Conservation (phyloP, 1,140 invertebrate genomes). For the Hermetia illucens region DNA sequence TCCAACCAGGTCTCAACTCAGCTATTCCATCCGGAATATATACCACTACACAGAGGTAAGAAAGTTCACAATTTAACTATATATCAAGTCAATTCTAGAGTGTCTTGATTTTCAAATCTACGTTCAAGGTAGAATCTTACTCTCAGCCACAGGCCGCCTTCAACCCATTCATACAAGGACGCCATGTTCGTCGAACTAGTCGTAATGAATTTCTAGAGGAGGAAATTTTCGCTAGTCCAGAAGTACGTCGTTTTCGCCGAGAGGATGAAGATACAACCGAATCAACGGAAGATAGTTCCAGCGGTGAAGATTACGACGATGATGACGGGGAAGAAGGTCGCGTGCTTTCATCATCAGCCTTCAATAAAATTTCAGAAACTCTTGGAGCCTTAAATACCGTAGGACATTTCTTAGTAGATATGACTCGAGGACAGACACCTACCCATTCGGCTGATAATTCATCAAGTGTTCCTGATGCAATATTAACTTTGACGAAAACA, state of each 20-base stretch:
- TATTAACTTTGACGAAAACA: conserved; percentile 69
- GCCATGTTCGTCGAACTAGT: neutral
- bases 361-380: conserved; percentile 49
- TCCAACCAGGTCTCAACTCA: too few relatives aligned
- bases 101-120: conserved; percentile 31
- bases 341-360: conserved; percentile 39
- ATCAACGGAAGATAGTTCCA: conserved; percentile 16
- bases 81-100: too few relatives aligned
- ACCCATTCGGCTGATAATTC: conserved; percentile 24
- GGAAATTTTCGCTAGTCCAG: conserved; percentile 9
- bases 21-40: too few relatives aligned
- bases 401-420: conserved; percentile 67
- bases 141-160: conserved; percentile 26
- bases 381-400: conserved; percentile 64
- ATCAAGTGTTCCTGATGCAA: conserved; percentile 48
- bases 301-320: conserved; percentile 21
- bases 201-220: neutral
- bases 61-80: too few relatives aligned
- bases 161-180: conserved; percentile 7
- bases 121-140: conserved; percentile 31
- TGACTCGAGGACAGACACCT: conserved; percentile 40
- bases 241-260: neutral
- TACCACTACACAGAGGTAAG: too few relatives aligned
- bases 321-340: conserved; percentile 21
- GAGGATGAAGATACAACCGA: conserved; percentile 13